phyloP scores from a whole-genome alignment of 2,797 vertebrate genomes.

The Trichosurus vulpecula region DNA sequence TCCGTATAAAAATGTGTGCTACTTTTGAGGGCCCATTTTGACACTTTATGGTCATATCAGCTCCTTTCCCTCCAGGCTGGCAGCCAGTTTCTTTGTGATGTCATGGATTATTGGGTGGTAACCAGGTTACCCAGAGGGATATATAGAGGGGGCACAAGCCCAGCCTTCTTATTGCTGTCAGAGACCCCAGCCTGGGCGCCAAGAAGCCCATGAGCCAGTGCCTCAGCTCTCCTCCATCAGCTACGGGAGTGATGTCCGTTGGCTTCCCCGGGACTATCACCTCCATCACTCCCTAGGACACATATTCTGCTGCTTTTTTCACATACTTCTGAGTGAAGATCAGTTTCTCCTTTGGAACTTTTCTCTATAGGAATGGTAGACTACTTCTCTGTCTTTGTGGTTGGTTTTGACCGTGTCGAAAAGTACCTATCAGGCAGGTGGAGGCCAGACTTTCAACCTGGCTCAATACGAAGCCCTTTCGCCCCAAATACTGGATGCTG shows the following conservation, averaged over 20 bases:
- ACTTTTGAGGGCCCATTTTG: too few species aligned
- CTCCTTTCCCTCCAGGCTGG: neutral
- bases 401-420: neutral
- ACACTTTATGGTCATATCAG: too few species aligned
- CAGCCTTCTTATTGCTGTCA: neutral
- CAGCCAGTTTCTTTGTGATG: neutral
- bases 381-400: neutral
- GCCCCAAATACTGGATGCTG: neutral
- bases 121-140: neutral
- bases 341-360: neutral
- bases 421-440: neutral
- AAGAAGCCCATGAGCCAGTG: neutral
- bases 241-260: neutral
- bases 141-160: neutral
- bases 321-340: neutral
- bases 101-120: neutral
- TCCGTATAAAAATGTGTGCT: too few species aligned
- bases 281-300: neutral
- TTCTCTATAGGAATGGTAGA: neutral
- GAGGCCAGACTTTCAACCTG: neutral
- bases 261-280: neutral
- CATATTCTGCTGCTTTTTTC: neutral
- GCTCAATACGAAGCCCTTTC: neutral
- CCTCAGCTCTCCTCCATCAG: neutral
- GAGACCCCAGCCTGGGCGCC: neutral